Evolutionary conservation across 2,888 invertebrate genomes (phyloP).

Genomic region (Blastobasis lacticolella): DNA sequence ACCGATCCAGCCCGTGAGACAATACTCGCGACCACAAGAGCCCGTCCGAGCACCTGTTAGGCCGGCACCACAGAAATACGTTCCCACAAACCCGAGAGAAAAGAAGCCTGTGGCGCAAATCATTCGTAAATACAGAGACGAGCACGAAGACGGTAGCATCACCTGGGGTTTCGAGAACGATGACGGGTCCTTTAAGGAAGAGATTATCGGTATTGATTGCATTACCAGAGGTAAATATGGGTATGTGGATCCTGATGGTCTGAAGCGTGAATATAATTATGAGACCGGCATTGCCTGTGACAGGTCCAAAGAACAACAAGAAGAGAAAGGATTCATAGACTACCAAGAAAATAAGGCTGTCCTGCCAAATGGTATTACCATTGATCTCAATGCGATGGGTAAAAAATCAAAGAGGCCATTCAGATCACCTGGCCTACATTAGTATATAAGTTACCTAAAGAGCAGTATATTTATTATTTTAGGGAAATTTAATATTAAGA

Average conservation of each 20-base stretch:
- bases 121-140: constrained; percentile 81
- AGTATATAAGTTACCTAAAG: constrained; percentile 28
- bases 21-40: constrained; percentile 60
- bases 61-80: constrained; percentile 49
- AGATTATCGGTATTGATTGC: constrained; percentile 85
- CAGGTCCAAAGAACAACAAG: constrained; percentile 67
- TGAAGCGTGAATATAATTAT: constrained; percentile 86
- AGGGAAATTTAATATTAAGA: constrained; percentile 54
- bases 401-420: constrained; percentile 82
- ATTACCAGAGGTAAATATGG: constrained; percentile 87
- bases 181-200: constrained; percentile 90
- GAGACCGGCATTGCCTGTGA: constrained; percentile 86
- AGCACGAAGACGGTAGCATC: constrained; percentile 86
- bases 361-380: constrained; percentile 80
- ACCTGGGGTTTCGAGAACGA: constrained; percentile 93
- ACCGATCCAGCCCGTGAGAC: constrained; percentile 58
- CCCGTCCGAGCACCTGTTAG: constrained; percentile 50
- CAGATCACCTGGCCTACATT: constrained; percentile 65
- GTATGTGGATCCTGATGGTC: constrained; percentile 88
- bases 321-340: constrained; percentile 79
- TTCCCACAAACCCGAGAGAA: constrained; percentile 52
- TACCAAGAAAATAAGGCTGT: constrained; percentile 83
- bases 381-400: constrained; percentile 80
- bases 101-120: constrained; percentile 84
- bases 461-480: constrained; percentile 65